phyloP scores from a whole-genome alignment of 2,797 vertebrate species.

The Aselliscus stoliczkanus region DNA sequence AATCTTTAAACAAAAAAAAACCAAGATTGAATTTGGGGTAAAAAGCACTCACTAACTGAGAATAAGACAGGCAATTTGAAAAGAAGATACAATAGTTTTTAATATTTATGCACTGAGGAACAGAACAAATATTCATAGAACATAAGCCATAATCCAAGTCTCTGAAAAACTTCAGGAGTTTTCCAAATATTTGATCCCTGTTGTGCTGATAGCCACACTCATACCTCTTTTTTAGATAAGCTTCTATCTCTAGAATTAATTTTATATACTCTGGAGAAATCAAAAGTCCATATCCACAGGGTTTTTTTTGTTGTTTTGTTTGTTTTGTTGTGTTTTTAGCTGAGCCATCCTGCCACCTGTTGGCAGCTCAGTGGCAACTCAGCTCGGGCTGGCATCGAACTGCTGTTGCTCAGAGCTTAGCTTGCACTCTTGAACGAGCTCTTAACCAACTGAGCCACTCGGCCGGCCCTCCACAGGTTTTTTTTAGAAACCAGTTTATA shows the following conservation, averaged over 20 bases:
- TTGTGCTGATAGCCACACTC: neutral
- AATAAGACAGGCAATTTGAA: neutral
- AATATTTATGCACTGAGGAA: neutral
- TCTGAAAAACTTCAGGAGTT: neutral
- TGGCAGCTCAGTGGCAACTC: too few relatives aligned
- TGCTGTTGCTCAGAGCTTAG: too few relatives aligned
- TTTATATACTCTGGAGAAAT: neutral
- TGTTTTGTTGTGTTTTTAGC: too few relatives aligned
- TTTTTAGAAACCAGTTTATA: neutral
- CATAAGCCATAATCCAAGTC: neutral
- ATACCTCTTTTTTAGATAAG: neutral
- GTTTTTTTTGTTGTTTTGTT: too few relatives aligned
- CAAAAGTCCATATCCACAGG: neutral
- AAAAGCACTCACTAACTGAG: neutral
- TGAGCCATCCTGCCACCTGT: too few relatives aligned
- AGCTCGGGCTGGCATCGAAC: too few relatives aligned
- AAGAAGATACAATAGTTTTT: neutral
- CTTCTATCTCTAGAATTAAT: slow-evolving; percentile 15
- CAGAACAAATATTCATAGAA: neutral
- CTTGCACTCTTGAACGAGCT: too few relatives aligned
- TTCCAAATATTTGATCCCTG: neutral
- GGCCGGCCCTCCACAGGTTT: too few relatives aligned
- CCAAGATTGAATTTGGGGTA: neutral
- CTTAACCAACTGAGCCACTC: too few relatives aligned
- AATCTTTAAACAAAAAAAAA: too few relatives aligned